These are phyloP conservation scores for Columba livia DNA, from an alignment of 2,113 vertebrate species.

Conservation along the genomic window DNA sequence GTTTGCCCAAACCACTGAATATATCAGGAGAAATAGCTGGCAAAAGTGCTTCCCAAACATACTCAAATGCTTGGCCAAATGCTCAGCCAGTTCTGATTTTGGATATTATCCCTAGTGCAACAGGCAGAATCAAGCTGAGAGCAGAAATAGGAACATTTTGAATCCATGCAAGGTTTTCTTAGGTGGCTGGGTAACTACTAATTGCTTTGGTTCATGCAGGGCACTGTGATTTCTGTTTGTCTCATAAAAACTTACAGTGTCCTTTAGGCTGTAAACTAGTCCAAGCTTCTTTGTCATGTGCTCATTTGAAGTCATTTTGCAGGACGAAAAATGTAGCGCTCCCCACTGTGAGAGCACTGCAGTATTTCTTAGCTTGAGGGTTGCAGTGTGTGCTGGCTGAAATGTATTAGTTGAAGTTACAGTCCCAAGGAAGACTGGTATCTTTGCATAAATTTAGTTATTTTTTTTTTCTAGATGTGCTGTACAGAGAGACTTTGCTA, in stretches of 20 bases:
- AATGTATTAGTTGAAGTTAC: background rate
- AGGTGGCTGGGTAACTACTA: background rate
- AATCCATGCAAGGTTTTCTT: background rate
- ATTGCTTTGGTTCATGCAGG: background rate
- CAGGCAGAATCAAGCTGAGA: background rate
- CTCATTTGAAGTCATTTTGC: background rate
- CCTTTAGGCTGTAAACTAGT: background rate
- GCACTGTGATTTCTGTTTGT: background rate
- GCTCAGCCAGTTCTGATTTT: rapidly evolving
- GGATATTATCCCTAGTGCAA: background rate
- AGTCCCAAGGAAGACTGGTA: background rate
- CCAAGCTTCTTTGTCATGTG: background rate
- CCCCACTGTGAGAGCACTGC: rapidly evolving
- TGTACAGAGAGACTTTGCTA: background rate
- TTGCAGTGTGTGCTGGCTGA: background rate
- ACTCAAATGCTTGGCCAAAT: background rate
- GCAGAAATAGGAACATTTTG: background rate
- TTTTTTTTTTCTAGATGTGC: background rate
- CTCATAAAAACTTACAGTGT: background rate
- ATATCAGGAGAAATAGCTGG: background rate
- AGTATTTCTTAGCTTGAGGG: background rate
- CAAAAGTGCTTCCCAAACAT: background rate
- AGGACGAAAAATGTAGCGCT: background rate
- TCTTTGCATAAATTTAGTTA: background rate
- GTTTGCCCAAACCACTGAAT: background rate